Evolutionary conservation across 2,888 invertebrate species (phyloP), one percentile per base, ranked within the genome.

Genomic region (Acleris emargana): DNA sequence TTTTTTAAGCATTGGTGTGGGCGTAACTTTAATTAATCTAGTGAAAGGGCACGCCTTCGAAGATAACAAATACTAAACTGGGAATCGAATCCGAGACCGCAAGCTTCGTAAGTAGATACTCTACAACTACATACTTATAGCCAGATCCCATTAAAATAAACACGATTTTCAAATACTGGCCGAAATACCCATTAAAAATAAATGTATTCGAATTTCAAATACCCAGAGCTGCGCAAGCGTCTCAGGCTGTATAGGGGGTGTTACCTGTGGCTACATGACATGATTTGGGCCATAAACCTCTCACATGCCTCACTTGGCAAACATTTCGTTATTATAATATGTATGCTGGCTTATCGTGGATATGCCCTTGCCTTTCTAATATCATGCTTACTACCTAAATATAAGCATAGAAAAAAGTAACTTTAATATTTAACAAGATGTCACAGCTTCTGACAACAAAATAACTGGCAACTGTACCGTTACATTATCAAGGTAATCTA

Each of bases 281-380:
- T 11, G 50, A 59, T 81, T 78, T 68, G 72, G 74, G 72, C 77
- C 73, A 84, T 86, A 85, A 86, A 87, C 78, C 80, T 83, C 79
- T 86, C 85, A 76, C 71, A 68, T 73, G 74, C 69, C 74, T 72
- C 75, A 71, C 77, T 82, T 77, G 70, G 82, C 81, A 82, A 83
- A 83, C 82, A 79, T 83, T 82, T 83, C 72, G 79, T 79, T 79
- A 82, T 78, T 76, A 77, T 77, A 77, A 76, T 71, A 50, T 52
- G n/a, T n/a, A 59, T 28, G 58, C 71, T 62, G 71, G 69, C 55
- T 58, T 71, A 62, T 7, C 68, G 63, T 78, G 80, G 82, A 82
- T 73, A 59, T 3, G 58, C 38, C 17, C 13, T 22, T 18, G 6
- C 5, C 6, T n/a, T 20, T 17, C 11, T 51, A 13, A 22, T 16